phyloP scores from a whole-genome alignment of 2,797 vertebrate genomes.

The Esox masquinongy region DNA sequence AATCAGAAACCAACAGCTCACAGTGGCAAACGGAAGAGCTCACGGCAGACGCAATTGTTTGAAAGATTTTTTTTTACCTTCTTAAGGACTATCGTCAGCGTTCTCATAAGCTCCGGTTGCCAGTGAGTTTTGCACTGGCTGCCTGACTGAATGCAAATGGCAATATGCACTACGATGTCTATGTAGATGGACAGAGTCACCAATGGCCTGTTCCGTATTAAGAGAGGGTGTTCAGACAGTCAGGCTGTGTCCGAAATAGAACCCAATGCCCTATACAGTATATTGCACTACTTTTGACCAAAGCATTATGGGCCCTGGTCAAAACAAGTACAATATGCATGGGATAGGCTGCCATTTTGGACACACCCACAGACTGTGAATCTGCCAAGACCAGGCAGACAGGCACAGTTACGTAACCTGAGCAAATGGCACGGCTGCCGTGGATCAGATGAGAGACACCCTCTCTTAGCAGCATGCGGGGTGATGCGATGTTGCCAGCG shows the following conservation, averaged over 20 bases:
- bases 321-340: not conserved
- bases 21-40: constrained; percentile 40
- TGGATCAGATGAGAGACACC: constrained; percentile 38
- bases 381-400: not conserved
- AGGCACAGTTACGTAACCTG: not conserved
- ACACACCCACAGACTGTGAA: not conserved
- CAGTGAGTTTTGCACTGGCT: constrained; percentile 51
- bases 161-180: constrained; percentile 54
- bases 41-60: constrained; percentile 47
- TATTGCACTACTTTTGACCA: no score
- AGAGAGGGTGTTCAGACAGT: constrained; percentile 68
- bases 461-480: constrained; percentile 73
- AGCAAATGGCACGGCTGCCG: not conserved
- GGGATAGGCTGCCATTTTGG: not conserved
- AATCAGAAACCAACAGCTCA: constrained; percentile 61
- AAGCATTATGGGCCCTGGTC: not conserved
- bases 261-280: not conserved
- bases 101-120: constrained; percentile 32
- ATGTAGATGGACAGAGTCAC: constrained; percentile 62
- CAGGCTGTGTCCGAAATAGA: constrained; percentile 34
- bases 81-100: constrained; percentile 38
- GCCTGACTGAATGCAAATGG: constrained; percentile 67
- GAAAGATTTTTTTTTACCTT: constrained; percentile 40
- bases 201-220: constrained; percentile 59
- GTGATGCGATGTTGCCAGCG: constrained; percentile 57